phyloP scores from a whole-genome alignment of 2,888 invertebrate genomes.

The Spilarctia lutea region DNA sequence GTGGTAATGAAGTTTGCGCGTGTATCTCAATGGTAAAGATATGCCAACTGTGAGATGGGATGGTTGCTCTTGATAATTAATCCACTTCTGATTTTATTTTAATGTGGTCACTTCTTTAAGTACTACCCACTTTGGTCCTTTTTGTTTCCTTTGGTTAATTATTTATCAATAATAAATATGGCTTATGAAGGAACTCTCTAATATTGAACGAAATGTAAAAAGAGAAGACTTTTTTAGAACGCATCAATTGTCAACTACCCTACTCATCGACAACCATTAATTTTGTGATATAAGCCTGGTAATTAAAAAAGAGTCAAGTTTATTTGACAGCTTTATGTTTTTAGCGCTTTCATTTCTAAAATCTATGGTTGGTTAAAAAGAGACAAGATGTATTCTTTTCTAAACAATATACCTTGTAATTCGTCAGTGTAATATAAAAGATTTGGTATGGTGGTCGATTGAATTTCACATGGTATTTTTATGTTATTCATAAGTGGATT shows the following conservation, averaged over 20 bases:
- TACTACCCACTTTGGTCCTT: too few relatives aligned
- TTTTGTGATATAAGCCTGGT: not conserved
- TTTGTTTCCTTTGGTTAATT: not conserved
- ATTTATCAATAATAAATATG: not conserved
- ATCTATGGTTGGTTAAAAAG: not conserved
- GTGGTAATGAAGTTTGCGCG: too few relatives aligned
- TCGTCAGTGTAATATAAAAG: not conserved
- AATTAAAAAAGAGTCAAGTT: not conserved
- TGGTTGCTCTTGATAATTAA: too few relatives aligned
- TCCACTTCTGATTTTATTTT: too few relatives aligned
- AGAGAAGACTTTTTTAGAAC: not conserved
- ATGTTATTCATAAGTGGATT: not conserved
- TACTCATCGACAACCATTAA: slow-evolving; percentile 1
- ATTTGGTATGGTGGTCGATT: not conserved
- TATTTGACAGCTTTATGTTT: not conserved
- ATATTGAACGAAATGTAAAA: not conserved
- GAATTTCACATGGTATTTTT: not conserved
- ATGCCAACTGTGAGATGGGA: too few relatives aligned
- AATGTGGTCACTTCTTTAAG: too few relatives aligned
- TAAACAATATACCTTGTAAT: not conserved
- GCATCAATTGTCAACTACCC: slow-evolving; percentile 15
- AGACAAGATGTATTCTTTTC: not conserved
- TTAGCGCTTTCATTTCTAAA: not conserved
- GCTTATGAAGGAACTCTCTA: not conserved
- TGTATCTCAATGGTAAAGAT: too few relatives aligned